Evolutionary conservation across 1,140 invertebrate species (phyloP).

Genomic region (Anagrus nilaparvatae): DNA sequence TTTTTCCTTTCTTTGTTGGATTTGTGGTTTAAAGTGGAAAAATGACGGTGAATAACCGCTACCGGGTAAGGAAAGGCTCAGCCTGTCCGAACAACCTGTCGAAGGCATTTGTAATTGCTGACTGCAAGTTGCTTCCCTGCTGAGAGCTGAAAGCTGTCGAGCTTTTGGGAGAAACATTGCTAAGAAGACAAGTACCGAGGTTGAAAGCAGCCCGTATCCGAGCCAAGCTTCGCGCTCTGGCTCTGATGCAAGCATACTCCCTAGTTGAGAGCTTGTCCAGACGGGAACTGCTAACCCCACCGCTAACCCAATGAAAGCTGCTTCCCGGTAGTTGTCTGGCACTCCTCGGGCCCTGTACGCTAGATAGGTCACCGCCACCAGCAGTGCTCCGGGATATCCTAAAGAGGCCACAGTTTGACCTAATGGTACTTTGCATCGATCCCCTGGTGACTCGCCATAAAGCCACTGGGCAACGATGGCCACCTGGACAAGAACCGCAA

Average conservation of each 20-base stretch:
- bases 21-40: constrained; percentile 80
- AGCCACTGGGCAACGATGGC: constrained; percentile 83
- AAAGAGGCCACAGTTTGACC: constrained; percentile 37
- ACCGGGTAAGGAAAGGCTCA: constrained; percentile 66
- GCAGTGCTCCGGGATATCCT: constrained; percentile 63
- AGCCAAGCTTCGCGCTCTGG: constrained; percentile 76
- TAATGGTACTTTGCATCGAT: constrained; percentile 42
- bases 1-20: constrained; percentile 56
- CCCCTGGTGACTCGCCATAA: constrained; percentile 51
- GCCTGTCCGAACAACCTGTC: constrained; percentile 41
- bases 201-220: constrained; percentile 75
- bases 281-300: constrained; percentile 73
- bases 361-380: constrained; percentile 72
- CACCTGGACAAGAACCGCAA: constrained; percentile 80
- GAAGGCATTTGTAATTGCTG: constrained; percentile 20
- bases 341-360: constrained; percentile 77
- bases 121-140: constrained; percentile 48
- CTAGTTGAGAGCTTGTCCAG: constrained; percentile 66
- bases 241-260: constrained; percentile 57
- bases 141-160: constrained; percentile 80
- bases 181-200: constrained; percentile 73
- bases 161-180: constrained; percentile 92
- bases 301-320: constrained; percentile 76
- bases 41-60: constrained; percentile 82
- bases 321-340: constrained; percentile 86